These are phyloP conservation scores for Allolobophora icterica DNA, from an alignment of 2,888 invertebrate genomes.

Conservation along the genomic window DNA sequence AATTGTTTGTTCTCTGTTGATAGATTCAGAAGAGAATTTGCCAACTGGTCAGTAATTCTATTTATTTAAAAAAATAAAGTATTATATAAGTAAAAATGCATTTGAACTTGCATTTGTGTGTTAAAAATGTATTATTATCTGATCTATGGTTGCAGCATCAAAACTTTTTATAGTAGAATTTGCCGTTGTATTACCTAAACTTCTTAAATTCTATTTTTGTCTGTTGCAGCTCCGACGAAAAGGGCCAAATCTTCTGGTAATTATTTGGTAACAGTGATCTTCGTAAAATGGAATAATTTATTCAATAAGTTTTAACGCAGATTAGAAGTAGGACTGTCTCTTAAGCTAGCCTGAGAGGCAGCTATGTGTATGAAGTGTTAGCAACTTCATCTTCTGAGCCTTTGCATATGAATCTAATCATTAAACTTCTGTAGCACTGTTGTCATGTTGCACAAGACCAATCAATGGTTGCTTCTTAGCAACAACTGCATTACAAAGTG, in stretches of 20 bases:
- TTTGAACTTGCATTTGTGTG: not conserved
- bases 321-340: not conserved
- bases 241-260: conserved; percentile 1
- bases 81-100: not conserved
- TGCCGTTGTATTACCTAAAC: not conserved
- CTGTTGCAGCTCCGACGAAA: not conserved
- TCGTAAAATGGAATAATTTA: not conserved
- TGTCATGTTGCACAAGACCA: no score
- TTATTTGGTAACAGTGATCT: not conserved
- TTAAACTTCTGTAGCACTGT: no score
- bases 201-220: not conserved
- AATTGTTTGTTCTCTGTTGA: not conserved
- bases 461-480: no score
- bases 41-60: not conserved
- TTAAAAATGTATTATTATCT: no score
- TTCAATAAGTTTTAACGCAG: not conserved
- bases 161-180: not conserved
- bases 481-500: no score
- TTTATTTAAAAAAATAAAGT: not conserved
- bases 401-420: no score
- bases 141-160: not conserved
- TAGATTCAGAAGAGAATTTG: no score
- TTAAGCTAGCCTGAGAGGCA: not conserved
- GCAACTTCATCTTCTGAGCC: not conserved
- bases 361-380: not conserved